Base-by-base conservation (phyloP, 1,140 invertebrate species). In the Araneus ventricosus region DNA sequence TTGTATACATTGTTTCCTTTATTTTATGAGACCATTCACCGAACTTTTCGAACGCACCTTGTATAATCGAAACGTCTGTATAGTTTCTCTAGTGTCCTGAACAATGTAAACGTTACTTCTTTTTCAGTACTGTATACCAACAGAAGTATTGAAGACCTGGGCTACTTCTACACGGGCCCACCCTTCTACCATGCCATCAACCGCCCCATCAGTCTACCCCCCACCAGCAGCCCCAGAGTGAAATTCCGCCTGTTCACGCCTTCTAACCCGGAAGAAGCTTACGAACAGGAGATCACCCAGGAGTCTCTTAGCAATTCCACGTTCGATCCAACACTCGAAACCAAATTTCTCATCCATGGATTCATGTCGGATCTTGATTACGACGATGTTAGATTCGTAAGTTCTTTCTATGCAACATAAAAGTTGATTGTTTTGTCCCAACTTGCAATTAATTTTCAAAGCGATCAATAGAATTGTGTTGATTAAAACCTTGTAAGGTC, bases 111-210 rank as follows among this genome's bases (percentile, higher is more conserved):
- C n/a, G n/a, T n/a, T n/a, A n/a, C n/a, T n/a, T n/a, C n/a, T n/a
- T 52, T 52, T 52, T 14, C 45, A 52, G 45, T 52, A 24, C 6
- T 37, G 45, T 52, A 52, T 3, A 14, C 17, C 14, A 57, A 86
- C 14, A 52, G 10, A 22, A 93, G 94, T n/a, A 87, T 90, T 34
- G 61, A 52, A 52, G 91, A 79, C 30, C 75, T 94, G 45, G 94
- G 94, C 3, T 94, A 93, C 39, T 94, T 94, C 39, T n/a, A 86
- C 22, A 90, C 89, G 24, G 90, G 90, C 3, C 90, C 90, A 7
- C 90, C 75, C 45, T 94, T 94, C 61, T 91, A 67, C 27, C 84
- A 94, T 34, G 67, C 88, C 8, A 10, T 92, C 4, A 22, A 79
- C 34, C 63, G 94, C 24, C 91, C 92, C 10, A 39, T 94, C 37